Evolutionary conservation across 2,113 vertebrate genomes (phyloP).

Genomic region (Aplodontia rufa): DNA sequence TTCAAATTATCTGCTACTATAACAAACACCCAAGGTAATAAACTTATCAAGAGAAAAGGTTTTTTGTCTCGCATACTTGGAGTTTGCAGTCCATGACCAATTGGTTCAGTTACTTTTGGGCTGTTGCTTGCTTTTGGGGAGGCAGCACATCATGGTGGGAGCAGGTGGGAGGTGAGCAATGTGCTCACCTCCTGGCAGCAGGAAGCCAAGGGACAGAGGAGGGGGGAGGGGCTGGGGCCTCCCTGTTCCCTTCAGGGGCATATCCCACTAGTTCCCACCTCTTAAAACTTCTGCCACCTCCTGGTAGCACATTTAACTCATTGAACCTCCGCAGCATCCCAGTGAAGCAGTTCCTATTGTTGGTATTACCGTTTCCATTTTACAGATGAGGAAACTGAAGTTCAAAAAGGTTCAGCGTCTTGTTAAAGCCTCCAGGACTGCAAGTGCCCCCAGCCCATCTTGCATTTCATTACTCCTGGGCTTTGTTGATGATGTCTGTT

Average conservation of each 20-base stretch:
- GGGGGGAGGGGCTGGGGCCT: neutral
- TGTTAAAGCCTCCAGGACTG: neutral
- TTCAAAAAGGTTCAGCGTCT: neutral
- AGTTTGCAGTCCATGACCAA: neutral
- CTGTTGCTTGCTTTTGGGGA: neutral
- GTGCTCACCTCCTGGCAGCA: neutral
- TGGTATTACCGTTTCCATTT: neutral
- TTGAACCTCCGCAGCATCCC: neutral
- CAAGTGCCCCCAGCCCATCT: accelerated
- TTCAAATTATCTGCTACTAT: neutral
- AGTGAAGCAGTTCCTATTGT: neutral
- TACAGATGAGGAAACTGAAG: neutral
- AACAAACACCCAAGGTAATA: neutral
- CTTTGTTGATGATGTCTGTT: neutral
- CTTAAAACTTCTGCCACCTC: neutral
- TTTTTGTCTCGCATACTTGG: neutral
- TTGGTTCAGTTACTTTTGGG: neutral
- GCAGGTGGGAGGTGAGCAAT: neutral
- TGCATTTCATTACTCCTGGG: neutral
- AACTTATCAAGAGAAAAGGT: neutral
- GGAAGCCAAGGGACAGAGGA: neutral
- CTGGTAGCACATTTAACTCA: neutral
- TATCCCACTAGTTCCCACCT: neutral
- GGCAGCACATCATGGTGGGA: neutral
- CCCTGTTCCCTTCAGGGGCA: neutral